These are phyloP conservation scores for Pteromalus puparum DNA, from an alignment of 1,140 invertebrate species.

Conservation along the genomic window DNA sequence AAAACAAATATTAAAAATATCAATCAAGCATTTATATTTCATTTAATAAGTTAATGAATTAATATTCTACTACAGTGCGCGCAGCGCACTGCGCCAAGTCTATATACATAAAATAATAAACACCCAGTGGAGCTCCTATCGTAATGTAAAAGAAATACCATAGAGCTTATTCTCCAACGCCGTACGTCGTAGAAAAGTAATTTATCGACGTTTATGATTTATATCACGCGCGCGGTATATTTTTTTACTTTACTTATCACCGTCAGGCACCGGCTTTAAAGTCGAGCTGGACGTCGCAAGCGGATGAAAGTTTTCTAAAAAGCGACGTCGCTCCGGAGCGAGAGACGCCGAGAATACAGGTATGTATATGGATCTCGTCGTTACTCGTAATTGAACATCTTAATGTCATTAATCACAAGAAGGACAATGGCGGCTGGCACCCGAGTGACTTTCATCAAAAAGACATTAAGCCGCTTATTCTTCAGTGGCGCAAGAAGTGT, in stretches of 20 bases:
- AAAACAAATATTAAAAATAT: too few relatives aligned
- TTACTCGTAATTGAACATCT: slow-evolving; percentile 43
- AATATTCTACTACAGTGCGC: too few relatives aligned
- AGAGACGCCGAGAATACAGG: neutral
- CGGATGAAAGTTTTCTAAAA: neutral
- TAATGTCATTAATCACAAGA: slow-evolving; percentile 47
- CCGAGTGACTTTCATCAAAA: slow-evolving; percentile 40
- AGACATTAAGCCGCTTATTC: slow-evolving; percentile 47
- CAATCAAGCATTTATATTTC: too few relatives aligned
- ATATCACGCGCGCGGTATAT: neutral
- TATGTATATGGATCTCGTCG: neutral
- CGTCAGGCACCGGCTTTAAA: neutral
- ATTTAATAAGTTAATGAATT: too few relatives aligned
- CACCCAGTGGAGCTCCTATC: neutral
- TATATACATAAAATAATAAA: neutral
- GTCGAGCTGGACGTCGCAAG: neutral
- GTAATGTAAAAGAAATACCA: neutral
- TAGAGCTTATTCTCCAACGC: neutral
- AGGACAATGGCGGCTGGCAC: slow-evolving; percentile 13
- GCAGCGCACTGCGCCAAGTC: too few relatives aligned
- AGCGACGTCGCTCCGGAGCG: neutral
- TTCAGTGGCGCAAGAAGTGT: neutral
- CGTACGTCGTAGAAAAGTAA: slow-evolving; percentile 4
- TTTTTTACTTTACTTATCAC: neutral
- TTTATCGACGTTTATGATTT: slow-evolving; percentile 23